A percentile compares a stretch with the other conserved stretches of the same genome.
Evolutionary conservation across 2,113 vertebrate species (phyloP).

Genomic region (Sorex fumeus): DNA sequence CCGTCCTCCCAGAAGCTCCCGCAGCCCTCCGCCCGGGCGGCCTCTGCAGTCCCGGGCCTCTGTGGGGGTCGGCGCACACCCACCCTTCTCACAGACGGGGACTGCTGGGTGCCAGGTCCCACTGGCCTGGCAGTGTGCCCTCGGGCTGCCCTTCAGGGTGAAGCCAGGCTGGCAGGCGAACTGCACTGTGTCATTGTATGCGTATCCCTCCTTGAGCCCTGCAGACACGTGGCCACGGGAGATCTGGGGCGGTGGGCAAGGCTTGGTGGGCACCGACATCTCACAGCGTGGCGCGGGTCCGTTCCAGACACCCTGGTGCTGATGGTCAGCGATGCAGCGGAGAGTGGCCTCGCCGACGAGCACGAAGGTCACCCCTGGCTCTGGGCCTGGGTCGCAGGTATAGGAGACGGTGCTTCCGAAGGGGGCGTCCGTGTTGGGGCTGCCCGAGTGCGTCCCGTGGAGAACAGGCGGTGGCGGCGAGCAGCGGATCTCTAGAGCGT

Average conservation of each 20-base stretch:
- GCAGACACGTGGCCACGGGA: constrained; percentile 53
- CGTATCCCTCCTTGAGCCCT: constrained; percentile 60
- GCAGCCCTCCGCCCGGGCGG: too few species aligned
- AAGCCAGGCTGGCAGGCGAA: constrained; percentile 81
- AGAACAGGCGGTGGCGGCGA: constrained; percentile 60
- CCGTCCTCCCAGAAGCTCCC: too few species aligned
- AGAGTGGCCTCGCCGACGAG: constrained; percentile 71
- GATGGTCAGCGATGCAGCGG: not conserved
- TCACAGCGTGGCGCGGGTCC: constrained; percentile 65
- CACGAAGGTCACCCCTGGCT: constrained; percentile 70
- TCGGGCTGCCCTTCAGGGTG: constrained; percentile 78
- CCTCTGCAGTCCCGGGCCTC: too few species aligned
- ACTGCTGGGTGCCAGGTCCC: constrained; percentile 69
- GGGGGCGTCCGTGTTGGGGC: not conserved
- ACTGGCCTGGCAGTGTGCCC: constrained; percentile 72
- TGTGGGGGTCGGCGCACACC: not conserved
- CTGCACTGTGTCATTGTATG: constrained; percentile 75
- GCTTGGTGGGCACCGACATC: constrained; percentile 71
- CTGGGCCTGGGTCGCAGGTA: constrained; percentile 67
- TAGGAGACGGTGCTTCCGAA: constrained; percentile 77
- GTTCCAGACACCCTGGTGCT: constrained; percentile 73
- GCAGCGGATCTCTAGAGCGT: constrained; percentile 78
- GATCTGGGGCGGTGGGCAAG: constrained; percentile 79
- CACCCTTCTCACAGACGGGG: constrained; percentile 84
- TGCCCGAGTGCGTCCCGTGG: constrained; percentile 70